Base-by-base conservation (phyloP, 1,140 invertebrate genomes). In the Bombus haemorrhoidalis region DNA sequence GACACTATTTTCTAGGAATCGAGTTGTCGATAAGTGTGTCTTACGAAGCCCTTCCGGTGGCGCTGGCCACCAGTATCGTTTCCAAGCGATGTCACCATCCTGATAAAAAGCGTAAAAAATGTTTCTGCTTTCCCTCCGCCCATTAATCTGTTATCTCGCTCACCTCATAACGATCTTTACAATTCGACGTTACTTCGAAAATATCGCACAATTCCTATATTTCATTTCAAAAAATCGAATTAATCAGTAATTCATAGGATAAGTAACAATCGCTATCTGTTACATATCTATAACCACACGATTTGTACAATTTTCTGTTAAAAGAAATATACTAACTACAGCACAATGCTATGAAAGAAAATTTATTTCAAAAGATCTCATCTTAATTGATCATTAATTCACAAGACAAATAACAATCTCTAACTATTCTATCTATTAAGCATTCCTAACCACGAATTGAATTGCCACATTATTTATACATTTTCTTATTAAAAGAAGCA, bases 21-120 rank as follows among this genome's bases (percentile, higher is more conserved):
- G 18, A 71, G n/a, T 68, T 41, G 69, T 74, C 81, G 88, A 90
- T 90, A 91, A 86, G 62, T 41, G 43, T 80, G 77, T 90, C 87
- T 91, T 91, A 78, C 64, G 75, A 80, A 85, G 84, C 89, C 90
- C 73, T 91, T 91, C 90, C 90, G 90, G 89, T 91, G 89, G 81
- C 83, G 89, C 84, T 86, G 81, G 77, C 86, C 81, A 66, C 83
- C 47, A 18, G 47, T 53, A 53, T 83, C 83, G 66, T 64, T 78
- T 64, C 69, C 47, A 86, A 74, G 71, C 64, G 83, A 86, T 88
- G 90, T 39, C 83, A 80, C 69, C 25, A 57, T 47, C 15, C 53
- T 76, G 89, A 90, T 90, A 90, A 87, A 81, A 88, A 82, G 81
- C 80, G 89, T 86, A 69, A 89, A 89, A 82, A 86, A 47, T 84